These are phyloP conservation scores for Volucella zonaria DNA, from an alignment of 2,888 invertebrate species.

Conservation along the genomic window DNA sequence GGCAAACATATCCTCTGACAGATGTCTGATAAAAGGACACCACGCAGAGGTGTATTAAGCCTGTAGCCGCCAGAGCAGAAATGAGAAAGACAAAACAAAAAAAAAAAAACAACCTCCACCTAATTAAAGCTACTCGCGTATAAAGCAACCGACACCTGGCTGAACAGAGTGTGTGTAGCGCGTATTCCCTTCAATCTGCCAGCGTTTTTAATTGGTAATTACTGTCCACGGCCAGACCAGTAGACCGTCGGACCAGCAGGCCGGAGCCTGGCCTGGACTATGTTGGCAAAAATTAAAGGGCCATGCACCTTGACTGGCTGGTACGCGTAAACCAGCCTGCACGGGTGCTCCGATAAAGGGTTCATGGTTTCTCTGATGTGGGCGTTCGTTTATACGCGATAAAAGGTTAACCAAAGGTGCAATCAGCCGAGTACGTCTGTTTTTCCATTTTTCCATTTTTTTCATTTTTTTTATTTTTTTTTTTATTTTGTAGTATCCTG, in stretches of 20 bases:
- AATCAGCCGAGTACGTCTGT: background rate
- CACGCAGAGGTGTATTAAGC: background rate
- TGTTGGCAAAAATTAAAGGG: slow-evolving; percentile 8
- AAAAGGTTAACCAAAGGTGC: slow-evolving; percentile 25
- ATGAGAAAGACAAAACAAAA: background rate
- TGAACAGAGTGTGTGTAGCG: background rate
- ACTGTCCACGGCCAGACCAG: slow-evolving; percentile 1
- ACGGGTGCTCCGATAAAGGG: background rate
- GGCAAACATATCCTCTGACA: slow-evolving; percentile 44
- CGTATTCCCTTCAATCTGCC: slow-evolving; percentile 1
- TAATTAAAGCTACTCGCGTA: slow-evolving; percentile 30
- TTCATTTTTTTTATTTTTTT: background rate
- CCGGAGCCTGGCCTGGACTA: slow-evolving; percentile 7
- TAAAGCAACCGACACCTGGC: slow-evolving; percentile 21
- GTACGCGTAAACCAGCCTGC: too few species aligned
- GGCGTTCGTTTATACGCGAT: slow-evolving; percentile 21
- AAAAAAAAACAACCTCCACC: background rate
- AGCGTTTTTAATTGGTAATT: slow-evolving; percentile 33
- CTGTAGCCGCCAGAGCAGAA: slow-evolving; percentile 10
- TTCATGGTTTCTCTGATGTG: slow-evolving; percentile 7
- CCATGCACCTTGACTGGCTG: slow-evolving; percentile 15
- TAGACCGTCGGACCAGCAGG: background rate
- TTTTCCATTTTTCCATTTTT: background rate
- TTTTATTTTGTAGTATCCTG: too few species aligned
- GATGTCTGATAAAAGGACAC: slow-evolving; percentile 34